Base-by-base conservation (phyloP, 1,140 invertebrate species). In the Drosophila insularis region DNA sequence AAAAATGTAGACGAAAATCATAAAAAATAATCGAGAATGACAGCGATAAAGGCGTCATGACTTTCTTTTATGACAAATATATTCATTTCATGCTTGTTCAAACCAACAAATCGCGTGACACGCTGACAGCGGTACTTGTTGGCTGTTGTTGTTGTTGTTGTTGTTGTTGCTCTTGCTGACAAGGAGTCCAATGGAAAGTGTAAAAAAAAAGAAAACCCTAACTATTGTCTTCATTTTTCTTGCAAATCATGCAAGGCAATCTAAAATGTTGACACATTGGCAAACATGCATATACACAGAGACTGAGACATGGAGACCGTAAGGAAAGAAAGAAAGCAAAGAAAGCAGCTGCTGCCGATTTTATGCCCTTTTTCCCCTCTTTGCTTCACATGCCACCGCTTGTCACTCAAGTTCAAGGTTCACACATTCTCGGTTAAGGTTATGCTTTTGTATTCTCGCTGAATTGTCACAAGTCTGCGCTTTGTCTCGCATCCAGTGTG, bases 151-250 rank as follows among this genome's bases (percentile, higher is more conserved):
- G 54, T 55, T 74, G 3, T 43, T 73, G 60, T 59, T 71, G 27
- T 55, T 68, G 14, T 46, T 68, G 37, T 50, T 69, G 55, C 32
- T 68, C 64, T 32, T 39, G 23, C 31, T 62, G 65, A 56, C 50
- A 72, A 32, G 56, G 32, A 32, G 61, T 61, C 68, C 71, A 58
- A 66, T 72, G 68, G 60, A 58, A 77, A 86, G 82, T 87, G 82
- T 86, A 79, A 81, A 50, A 50, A 50, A 50, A 21, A 50, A 46
- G 7, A 46, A 46, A 46, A 82, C 75, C 68, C 82, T 84, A 89
- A 86, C 82, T 86, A 86, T 86, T 86, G 84, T 86, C 76, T 86
- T 86, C 82, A 86, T 87, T 86, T 87, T 87, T 86, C 82, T 89
- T 86, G 84, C 84, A 80, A 89, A 86, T 86, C 82, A 86, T 86